Conservation (phyloP, 2,888 invertebrate species). For the Temnothorax ravouxi region DNA sequence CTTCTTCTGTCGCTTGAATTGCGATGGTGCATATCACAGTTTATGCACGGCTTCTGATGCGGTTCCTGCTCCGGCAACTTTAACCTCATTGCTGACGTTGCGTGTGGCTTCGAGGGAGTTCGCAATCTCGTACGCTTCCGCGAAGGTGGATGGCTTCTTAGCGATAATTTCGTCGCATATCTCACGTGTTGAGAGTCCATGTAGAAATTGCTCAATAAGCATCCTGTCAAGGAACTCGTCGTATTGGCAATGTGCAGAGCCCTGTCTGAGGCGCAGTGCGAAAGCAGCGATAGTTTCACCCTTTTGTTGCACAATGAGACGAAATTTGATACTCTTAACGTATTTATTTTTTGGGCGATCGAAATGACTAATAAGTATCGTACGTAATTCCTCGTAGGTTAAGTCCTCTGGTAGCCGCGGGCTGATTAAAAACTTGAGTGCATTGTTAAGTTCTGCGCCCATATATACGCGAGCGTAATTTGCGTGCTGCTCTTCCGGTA, state of each 20-base stretch:
- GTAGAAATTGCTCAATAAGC: conserved; percentile 28
- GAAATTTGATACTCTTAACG: conserved; percentile 16
- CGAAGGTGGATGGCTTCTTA: conserved; percentile 28
- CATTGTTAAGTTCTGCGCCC: conserved; percentile 27
- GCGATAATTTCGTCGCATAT: no score
- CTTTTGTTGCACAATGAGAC: not conserved
- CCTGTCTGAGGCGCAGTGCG: conserved; percentile 11
- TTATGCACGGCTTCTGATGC: not conserved
- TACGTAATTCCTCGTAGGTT: conserved; percentile 1
- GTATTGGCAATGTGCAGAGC: conserved; percentile 19
- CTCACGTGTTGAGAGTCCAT: not conserved
- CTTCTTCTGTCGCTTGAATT: not conserved
- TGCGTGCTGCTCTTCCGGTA: not conserved
- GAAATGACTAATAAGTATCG: not conserved
- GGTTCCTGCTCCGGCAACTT: not conserved
- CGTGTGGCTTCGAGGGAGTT: conserved; percentile 15
- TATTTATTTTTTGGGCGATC: conserved; percentile 12
- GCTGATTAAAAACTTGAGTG: conserved; percentile 4
- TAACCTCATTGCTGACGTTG: not conserved
- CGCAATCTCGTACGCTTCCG: conserved; percentile 13
- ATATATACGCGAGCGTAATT: conserved; percentile 32
- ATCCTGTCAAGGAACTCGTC: conserved; percentile 27
- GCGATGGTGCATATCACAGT: not conserved
- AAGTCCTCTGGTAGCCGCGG: not conserved
- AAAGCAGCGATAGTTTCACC: not conserved